Evolutionary conservation across 2,888 invertebrate species (phyloP).

Genomic region (Diadegma fenestrale): DNA sequence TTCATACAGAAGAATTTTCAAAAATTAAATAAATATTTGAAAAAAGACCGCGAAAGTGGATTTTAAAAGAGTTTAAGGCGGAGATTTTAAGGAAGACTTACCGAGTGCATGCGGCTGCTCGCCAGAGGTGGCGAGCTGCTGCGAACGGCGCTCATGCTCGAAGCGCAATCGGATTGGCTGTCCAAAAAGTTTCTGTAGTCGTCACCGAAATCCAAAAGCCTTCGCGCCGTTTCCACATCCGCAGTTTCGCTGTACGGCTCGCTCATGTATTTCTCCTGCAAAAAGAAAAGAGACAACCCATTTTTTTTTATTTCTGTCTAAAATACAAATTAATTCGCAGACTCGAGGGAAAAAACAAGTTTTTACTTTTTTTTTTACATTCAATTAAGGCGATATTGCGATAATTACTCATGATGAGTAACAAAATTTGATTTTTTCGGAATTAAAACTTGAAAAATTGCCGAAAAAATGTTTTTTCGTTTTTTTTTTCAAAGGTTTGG

Average conservation of each 20-base stretch:
- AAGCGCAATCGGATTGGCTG: slow-evolving; percentile 95
- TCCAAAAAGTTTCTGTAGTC: slow-evolving; percentile 96
- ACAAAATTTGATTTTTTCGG: not conserved
- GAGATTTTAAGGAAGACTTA: slow-evolving; percentile 59
- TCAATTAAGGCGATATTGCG: too few relatives aligned
- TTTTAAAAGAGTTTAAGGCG: too few relatives aligned
- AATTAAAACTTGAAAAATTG: too few relatives aligned
- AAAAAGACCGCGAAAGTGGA: too few relatives aligned
- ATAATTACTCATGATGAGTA: too few relatives aligned
- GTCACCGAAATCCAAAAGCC: slow-evolving; percentile 94
- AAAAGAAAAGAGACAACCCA: slow-evolving; percentile 68
- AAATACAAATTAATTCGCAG: not conserved
- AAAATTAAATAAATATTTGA: too few relatives aligned
- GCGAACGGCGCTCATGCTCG: slow-evolving; percentile 89
- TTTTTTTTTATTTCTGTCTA: slow-evolving; percentile 34
- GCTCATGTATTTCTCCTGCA: slow-evolving; percentile 95
- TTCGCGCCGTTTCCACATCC: slow-evolving; percentile 94
- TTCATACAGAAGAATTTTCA: too few relatives aligned
- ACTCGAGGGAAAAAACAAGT: too few relatives aligned
- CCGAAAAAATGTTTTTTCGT: too few relatives aligned
- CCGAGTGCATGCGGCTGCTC: slow-evolving; percentile 80
- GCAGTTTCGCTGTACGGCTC: slow-evolving; percentile 95
- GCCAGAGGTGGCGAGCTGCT: slow-evolving; percentile 85
- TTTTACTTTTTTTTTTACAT: too few relatives aligned
- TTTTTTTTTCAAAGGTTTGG: not conserved